Evolutionary conservation across 2,888 invertebrate genomes (phyloP).

Genomic region (Machimus atricapillus): DNA sequence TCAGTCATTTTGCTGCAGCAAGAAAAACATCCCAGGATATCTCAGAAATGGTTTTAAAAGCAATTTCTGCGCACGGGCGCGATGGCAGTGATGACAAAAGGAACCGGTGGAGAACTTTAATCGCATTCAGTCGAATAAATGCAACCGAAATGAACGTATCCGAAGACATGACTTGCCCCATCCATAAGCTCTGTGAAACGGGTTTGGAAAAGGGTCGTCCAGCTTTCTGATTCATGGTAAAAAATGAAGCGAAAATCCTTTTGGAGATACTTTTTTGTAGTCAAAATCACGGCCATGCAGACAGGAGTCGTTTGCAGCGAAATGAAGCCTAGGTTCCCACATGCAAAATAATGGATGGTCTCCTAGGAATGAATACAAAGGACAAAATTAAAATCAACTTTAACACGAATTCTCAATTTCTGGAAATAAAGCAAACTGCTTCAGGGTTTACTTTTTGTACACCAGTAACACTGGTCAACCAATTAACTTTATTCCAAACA

Average conservation of each 20-base stretch:
- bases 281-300: background rate
- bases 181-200: background rate
- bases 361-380: conserved; percentile 27
- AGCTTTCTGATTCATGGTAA: background rate
- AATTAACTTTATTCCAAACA: too few relatives aligned
- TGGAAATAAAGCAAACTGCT: background rate
- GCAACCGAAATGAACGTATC: conserved; percentile 13
- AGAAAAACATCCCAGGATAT: background rate
- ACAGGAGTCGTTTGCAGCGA: conserved; percentile 6
- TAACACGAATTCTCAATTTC: conserved; percentile 4
- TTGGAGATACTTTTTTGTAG: background rate
- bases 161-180: background rate
- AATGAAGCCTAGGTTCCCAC: background rate
- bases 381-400: conserved; percentile 24
- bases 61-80: background rate
- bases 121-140: conserved; percentile 11
- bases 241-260: conserved; percentile 9
- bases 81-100: background rate
- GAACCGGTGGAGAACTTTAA: conserved; percentile 7
- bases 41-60: conserved; percentile 19
- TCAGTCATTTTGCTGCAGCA: background rate
- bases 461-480: too few relatives aligned
- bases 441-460: too few relatives aligned
- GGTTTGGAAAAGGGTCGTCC: background rate
- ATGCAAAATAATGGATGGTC: conserved; percentile 20